Base-by-base conservation (phyloP, 2,797 vertebrate species). In the Takifugu rubripes region DNA sequence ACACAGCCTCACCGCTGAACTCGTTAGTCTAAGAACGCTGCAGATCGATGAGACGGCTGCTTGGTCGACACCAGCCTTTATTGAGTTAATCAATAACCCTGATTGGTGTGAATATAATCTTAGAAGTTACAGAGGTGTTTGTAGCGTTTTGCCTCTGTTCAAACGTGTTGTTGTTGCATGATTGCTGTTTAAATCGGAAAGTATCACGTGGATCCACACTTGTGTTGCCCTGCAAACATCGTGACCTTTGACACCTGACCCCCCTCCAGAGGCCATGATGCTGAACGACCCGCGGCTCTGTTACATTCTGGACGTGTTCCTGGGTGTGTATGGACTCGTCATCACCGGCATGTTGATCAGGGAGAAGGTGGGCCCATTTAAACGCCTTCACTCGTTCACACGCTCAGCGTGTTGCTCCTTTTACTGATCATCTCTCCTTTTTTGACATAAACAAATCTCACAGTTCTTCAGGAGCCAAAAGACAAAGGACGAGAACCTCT, bases 291-390 rank as follows among this genome's bases (percentile, higher is more conserved):
- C 96, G 5, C 59, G 55, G 9, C 79, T 94, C 50, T 98, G 96
- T 61, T 98, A 93, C 71, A 1, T 95, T 49, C 81, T 98, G 76
- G 96, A 98, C 12, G 93, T 93, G 0, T 76, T 97, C 78, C 92
- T 98, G n/a, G 89, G 94, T 40, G 42, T 94, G n/a, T 98, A 97
- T 0, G 93, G 93, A 0, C 55, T 98, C 9, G 0, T 95, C 43
- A 72, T 98, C 71, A 98, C 96, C 0, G 92, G 82, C 7, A 85
- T 96, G 82, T 94, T 92, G 70, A 80, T 98, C 72, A 93, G 82
- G 50, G 90, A 87, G 7, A 95, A 92, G 92, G 95, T 96, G 54
- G 85, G 29, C 33, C 3, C 0, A 8, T 17, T 0, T 6, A n/a
- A 7, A 17, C 44, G 6, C 15, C 12, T n/a, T 5, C 43, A 12